A percentile compares a stretch with the other conserved stretches of the same genome.
Evolutionary conservation across 2,888 invertebrate species (phyloP).

Genomic region (Acanthosoma haemorrhoidale): DNA sequence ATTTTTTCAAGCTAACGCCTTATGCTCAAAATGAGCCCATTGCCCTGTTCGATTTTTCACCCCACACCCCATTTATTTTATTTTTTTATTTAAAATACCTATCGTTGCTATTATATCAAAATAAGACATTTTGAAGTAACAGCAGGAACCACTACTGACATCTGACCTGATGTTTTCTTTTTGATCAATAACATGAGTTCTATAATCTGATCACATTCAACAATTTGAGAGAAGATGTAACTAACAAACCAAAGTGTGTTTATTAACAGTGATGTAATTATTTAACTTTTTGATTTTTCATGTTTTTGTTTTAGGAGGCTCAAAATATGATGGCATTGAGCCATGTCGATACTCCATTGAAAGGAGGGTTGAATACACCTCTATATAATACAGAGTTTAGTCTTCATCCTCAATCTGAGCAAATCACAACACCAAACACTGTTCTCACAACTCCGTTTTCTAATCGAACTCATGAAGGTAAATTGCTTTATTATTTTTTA

Average conservation of each 20-base stretch:
- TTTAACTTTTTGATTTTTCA: conserved; percentile 19
- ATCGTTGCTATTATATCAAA: no score
- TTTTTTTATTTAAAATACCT: no score
- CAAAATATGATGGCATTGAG: conserved; percentile 98
- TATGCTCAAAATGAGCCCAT: not conserved
- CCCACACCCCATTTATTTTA: no score
- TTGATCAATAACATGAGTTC: no score
- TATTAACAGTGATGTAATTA: no score
- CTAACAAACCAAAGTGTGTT: no score
- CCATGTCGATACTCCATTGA: conserved; percentile 94
- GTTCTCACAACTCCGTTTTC: conserved; percentile 82
- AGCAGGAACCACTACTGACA: no score
- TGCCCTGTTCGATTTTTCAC: not conserved
- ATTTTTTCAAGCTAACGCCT: not conserved
- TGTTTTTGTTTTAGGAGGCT: conserved; percentile 70
- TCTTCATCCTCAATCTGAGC: conserved; percentile 65
- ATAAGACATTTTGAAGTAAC: no score
- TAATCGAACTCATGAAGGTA: conserved; percentile 42
- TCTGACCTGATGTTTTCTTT: no score
- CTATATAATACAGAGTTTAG: conserved; percentile 84
- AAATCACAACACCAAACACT: conserved; percentile 81
- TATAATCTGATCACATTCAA: no score
- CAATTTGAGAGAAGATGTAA: no score
- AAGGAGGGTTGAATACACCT: conserved; percentile 92
- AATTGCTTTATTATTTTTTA: not conserved